Evolutionary conservation across 2,797 vertebrate genomes (phyloP).

Genomic region (Mormyrus proboscirostris): DNA sequence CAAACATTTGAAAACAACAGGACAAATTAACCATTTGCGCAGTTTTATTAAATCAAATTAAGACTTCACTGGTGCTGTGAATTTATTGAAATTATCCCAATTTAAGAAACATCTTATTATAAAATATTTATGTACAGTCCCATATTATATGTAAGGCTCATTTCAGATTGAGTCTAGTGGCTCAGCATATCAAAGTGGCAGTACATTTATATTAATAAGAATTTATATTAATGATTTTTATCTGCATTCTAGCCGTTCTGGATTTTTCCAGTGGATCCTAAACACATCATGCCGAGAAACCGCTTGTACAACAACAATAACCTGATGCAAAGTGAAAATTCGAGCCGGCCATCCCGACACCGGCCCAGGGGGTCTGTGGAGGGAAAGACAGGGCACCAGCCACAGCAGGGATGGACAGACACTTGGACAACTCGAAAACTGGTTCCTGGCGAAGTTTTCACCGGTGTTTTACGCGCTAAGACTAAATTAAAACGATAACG

Average conservation of each 20-base stretch:
- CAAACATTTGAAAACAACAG: not conserved
- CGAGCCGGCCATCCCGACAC: not conserved
- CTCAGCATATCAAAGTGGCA: not conserved
- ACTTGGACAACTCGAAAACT: not conserved
- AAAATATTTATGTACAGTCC: not conserved
- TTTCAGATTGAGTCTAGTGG: not conserved
- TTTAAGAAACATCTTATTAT: not conserved
- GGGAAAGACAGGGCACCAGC: not conserved
- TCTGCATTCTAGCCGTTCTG: not conserved
- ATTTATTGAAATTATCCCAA: not conserved
- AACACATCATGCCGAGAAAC: not conserved
- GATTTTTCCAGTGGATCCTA: not conserved
- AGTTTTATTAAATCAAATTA: not conserved
- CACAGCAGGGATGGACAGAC: not conserved
- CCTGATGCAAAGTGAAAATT: not conserved
- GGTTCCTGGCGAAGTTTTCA: not conserved
- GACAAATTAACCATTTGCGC: not conserved
- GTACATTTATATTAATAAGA: not conserved
- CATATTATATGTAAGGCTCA: not conserved
- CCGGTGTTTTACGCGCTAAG: not conserved
- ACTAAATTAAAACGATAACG: not conserved
- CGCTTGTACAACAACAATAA: not conserved
- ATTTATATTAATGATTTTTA: not conserved
- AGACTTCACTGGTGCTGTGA: not conserved
- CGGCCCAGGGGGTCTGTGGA: not conserved